These are phyloP conservation scores for Ephestia elutella DNA, from an alignment of 1,140 invertebrate species.

Conservation along the genomic window DNA sequence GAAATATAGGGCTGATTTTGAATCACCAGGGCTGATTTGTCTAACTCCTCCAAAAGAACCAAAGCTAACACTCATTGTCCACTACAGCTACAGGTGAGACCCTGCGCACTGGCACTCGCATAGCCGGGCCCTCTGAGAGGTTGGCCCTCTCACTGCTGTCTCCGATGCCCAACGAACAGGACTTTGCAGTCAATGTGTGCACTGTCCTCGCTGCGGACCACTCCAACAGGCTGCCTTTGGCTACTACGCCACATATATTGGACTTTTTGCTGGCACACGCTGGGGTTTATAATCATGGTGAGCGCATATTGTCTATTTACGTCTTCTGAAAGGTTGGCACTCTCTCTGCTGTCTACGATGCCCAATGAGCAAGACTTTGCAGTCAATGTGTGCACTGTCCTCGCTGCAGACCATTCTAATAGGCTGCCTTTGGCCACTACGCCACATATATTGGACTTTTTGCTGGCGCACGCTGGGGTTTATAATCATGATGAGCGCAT, in stretches of 20 bases:
- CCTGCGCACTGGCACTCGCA: conserved; percentile 76
- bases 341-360: conserved; percentile 93
- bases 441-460: conserved; percentile 88
- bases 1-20: background rate
- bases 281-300: conserved; percentile 92
- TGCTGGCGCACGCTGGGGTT: conserved; percentile 94
- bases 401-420: conserved; percentile 95
- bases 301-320: conserved; percentile 43
- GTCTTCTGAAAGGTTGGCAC: conserved; percentile 87
- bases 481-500: conserved; percentile 85
- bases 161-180: conserved; percentile 98
- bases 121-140: conserved; percentile 88
- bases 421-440: conserved; percentile 88
- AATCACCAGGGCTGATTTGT: background rate
- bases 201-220: conserved; percentile 96
- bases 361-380: conserved; percentile 99
- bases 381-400: conserved; percentile 95
- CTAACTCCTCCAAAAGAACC: background rate
- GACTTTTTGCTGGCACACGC: conserved; percentile 94
- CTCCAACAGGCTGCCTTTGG: conserved; percentile 88
- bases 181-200: conserved; percentile 98
- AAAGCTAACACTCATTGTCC: conserved; percentile 22
- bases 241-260: conserved; percentile 88
- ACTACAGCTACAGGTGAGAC: conserved; percentile 88
- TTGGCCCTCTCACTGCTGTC: conserved; percentile 92